Conservation (phyloP, 2,113 vertebrate species). For the Sebastes fasciatus region DNA sequence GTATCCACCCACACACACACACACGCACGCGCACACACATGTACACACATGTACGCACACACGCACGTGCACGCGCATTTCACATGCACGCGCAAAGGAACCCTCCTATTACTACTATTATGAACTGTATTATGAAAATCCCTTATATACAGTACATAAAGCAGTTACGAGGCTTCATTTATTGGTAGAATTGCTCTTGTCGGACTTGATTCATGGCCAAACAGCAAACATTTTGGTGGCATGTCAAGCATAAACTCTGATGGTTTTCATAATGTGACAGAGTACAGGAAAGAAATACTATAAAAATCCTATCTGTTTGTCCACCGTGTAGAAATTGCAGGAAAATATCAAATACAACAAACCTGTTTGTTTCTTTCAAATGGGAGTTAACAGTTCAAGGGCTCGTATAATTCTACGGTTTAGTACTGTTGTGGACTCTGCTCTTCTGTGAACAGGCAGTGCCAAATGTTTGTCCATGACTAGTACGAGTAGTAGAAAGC, state of each 20-base stretch:
- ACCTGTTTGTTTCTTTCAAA: not conserved
- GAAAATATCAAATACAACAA: not conserved
- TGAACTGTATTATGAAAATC: not conserved
- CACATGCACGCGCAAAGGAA: too few relatives aligned
- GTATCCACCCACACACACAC: too few relatives aligned
- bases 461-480: not conserved
- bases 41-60: too few relatives aligned
- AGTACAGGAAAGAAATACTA: not conserved
- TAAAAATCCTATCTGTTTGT: not conserved
- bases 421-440: not conserved
- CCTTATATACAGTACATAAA: not conserved
- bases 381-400: not conserved
- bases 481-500: constrained; percentile 8
- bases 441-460: not conserved
- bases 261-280: not conserved
- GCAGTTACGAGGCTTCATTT: not conserved
- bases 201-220: not conserved
- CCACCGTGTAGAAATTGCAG: not conserved
- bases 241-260: not conserved
- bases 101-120: too few relatives aligned
- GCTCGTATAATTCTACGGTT: not conserved
- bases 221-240: not conserved
- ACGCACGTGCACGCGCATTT: too few relatives aligned
- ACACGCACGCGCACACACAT: too few relatives aligned
- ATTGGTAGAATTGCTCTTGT: not conserved